These are phyloP conservation scores for Sitodiplosis mosellana DNA, from an alignment of 1,140 invertebrate genomes.

Conservation along the genomic window DNA sequence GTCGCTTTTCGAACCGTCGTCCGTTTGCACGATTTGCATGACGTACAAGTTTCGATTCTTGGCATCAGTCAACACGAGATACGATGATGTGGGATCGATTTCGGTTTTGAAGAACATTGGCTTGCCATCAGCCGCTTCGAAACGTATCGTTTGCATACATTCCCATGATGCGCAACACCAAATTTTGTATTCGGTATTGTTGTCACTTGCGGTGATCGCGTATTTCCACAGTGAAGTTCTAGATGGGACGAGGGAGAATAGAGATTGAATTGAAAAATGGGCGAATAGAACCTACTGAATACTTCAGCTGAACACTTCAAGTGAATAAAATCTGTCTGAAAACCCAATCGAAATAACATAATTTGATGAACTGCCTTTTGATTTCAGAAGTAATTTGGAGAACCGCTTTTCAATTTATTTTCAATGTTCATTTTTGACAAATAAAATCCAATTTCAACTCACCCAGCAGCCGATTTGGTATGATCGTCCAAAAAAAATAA, in stretches of 20 bases:
- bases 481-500: constrained; percentile 88
- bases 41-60: constrained; percentile 59
- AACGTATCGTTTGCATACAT: constrained; percentile 75
- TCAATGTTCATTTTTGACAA: too few species aligned
- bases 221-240: constrained; percentile 66
- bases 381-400: too few species aligned
- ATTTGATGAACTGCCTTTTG: too few species aligned
- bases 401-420: too few species aligned
- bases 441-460: too few species aligned
- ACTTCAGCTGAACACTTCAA: too few species aligned
- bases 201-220: constrained; percentile 72
- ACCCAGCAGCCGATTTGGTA: constrained; percentile 26
- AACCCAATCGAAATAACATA: too few species aligned
- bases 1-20: too few species aligned
- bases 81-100: constrained; percentile 63
- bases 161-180: constrained; percentile 90
- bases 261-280: too few species aligned
- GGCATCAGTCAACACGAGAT: constrained; percentile 70
- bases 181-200: constrained; percentile 80
- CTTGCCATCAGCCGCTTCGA: constrained; percentile 26
- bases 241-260: too few species aligned
- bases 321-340: too few species aligned
- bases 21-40: constrained; percentile 41
- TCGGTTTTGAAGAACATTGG: constrained; percentile 44
- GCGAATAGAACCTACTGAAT: too few species aligned